A percentile compares a stretch with the other conserved stretches of the same genome.
Evolutionary conservation across 2,888 invertebrate species (phyloP).

Genomic region (Diadromus collaris): DNA sequence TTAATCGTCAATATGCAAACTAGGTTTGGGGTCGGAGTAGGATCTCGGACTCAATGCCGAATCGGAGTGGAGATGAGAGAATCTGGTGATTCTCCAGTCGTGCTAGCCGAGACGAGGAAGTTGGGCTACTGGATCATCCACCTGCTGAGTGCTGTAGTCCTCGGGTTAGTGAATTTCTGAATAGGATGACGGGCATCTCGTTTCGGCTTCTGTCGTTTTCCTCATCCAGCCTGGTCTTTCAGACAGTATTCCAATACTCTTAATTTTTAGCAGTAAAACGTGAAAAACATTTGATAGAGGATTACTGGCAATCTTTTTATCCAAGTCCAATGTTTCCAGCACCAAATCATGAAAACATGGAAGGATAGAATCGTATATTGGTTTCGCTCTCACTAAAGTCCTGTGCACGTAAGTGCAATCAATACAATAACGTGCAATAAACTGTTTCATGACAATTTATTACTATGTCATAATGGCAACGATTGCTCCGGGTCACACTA

Average conservation of each 20-base stretch:
- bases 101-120: conserved; percentile 29
- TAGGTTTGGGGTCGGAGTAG: conserved; percentile 56
- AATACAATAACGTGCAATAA: not conserved
- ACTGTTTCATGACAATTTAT: not conserved
- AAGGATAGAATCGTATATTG: not conserved
- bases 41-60: conserved; percentile 51
- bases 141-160: conserved; percentile 51
- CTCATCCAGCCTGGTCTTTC: conserved; percentile 18
- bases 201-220: conserved; percentile 17
- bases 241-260: not conserved
- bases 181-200: conserved; percentile 36
- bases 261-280: not conserved
- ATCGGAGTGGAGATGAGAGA: conserved; percentile 46
- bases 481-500: not conserved
- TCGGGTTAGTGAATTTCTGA: conserved; percentile 51
- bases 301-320: not conserved
- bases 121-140: conserved; percentile 52
- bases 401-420: not conserved
- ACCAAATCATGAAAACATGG: not conserved
- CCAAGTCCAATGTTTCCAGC: not conserved
- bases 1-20: conserved; percentile 67
- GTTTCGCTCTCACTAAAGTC: not conserved
- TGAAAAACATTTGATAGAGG: not conserved
- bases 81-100: conserved; percentile 38
- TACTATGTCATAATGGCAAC: not conserved